These are phyloP conservation scores for Galendromus occidentalis DNA, from an alignment of 1,140 invertebrate species.

Conservation along the genomic window DNA sequence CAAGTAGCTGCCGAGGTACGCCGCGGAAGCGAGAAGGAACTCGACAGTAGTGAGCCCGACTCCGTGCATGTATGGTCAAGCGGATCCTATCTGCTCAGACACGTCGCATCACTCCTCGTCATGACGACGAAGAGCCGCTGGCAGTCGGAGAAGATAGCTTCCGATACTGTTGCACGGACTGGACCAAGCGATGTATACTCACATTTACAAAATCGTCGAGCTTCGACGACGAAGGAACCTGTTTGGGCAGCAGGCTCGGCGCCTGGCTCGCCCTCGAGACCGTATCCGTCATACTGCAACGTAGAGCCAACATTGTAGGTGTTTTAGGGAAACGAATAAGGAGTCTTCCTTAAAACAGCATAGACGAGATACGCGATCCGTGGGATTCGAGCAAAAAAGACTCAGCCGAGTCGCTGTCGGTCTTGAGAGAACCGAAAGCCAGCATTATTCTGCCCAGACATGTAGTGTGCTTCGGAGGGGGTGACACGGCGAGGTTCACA, in stretches of 20 bases:
- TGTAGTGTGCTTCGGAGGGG: neutral
- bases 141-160: too few relatives aligned
- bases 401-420: neutral
- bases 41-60: too few relatives aligned
- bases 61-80: too few relatives aligned
- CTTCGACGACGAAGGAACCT: neutral
- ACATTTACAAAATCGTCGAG: neutral
- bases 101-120: too few relatives aligned
- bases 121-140: too few relatives aligned
- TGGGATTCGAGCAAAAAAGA: conserved; percentile 4
- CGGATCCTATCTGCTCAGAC: too few relatives aligned
- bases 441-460: neutral
- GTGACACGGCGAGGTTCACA: neutral
- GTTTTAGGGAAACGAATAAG: too few relatives aligned
- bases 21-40: too few relatives aligned
- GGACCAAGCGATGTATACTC: neutral
- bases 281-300: conserved; percentile 6
- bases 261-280: conserved; percentile 6
- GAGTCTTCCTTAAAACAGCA: neutral
- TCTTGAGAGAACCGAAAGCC: too few relatives aligned
- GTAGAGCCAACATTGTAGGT: neutral
- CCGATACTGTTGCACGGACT: too few relatives aligned
- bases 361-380: conserved; percentile 3
- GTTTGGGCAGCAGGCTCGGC: neutral
- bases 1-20: too few relatives aligned